Base-by-base conservation (phyloP, 1,140 invertebrate species). In the Forficula auricularia region DNA sequence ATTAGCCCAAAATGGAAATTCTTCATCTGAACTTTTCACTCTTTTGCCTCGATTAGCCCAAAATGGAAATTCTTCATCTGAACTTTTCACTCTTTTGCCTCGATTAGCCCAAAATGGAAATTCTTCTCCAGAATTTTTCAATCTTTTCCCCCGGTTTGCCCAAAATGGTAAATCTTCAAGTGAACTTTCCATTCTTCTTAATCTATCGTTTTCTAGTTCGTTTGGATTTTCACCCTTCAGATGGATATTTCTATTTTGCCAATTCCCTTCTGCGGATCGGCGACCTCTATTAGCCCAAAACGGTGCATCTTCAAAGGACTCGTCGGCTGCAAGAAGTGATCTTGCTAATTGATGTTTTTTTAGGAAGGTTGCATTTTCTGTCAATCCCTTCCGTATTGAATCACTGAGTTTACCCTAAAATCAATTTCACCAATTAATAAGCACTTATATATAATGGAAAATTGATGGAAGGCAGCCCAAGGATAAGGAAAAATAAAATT, bases 251-350 rank as follows among this genome's bases (percentile, higher is more conserved):
- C 2, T 8, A n/a, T 32, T 19, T 2, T 1, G 2, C 12, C 3
- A 20, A 8, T 31, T 2, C 7, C 15, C 13, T 16, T 44, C 19
- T 8, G 20, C 13, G 9, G 3, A 19, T 7, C 38, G 2, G 3
- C 18, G 22, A 16, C 16, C 40, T 10, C 40, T 10, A 22, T 41
- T 41, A 2, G 40, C 40, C 40, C 40, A 41, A 22, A 41, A 41
- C 13, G 34, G 34, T 4, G 34, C 34, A 36, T 4, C 18, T 19
- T 36, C 34, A 27, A 27, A 10, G 22, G 22, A 27, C 10, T 27
- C 22, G 10, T 27, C 22, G 4, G 10, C 4, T 6, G 22, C 22
- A 4, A 4, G 22, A 27, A 27, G 22, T 6, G 4, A 6, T 27
- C 22, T 27, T 27, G 22, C 22, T 10, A 27, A 10, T 27, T 27